A percentile compares a stretch with the other conserved stretches of the same genome.
Evolutionary conservation across 2,113 vertebrate genomes (phyloP).

Genomic region (Nanorana parkeri): DNA sequence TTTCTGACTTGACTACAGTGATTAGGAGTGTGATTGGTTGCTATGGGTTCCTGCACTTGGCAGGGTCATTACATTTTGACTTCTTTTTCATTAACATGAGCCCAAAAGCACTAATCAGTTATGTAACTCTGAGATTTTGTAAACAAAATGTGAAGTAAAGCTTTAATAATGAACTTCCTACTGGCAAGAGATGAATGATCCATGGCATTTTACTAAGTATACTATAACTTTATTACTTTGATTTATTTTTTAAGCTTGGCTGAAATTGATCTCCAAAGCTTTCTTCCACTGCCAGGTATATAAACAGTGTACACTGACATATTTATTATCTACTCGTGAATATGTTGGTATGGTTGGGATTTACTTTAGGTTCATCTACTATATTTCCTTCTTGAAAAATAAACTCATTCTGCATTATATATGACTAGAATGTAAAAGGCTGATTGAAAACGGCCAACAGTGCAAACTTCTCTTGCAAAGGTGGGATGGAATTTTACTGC

Average conservation of each 20-base stretch:
- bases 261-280: not conserved
- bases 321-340: conserved; percentile 4
- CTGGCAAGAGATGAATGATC: too few relatives aligned
- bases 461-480: not conserved
- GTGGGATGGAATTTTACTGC: conserved; percentile 7
- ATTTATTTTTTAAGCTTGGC: not conserved
- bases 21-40: too few relatives aligned
- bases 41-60: too few relatives aligned
- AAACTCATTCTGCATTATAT: not conserved
- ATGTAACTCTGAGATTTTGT: too few relatives aligned
- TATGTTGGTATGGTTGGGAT: not conserved
- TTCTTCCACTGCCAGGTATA: not conserved
- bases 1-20: too few relatives aligned
- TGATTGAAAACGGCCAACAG: not conserved
- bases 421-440: not conserved
- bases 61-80: too few relatives aligned
- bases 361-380: not conserved
- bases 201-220: not conserved
- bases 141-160: too few relatives aligned
- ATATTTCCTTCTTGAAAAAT: not conserved
- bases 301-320: not conserved
- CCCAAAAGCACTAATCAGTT: too few relatives aligned
- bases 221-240: not conserved
- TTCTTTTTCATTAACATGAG: too few relatives aligned
- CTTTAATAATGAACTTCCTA: too few relatives aligned